Base-by-base conservation (phyloP, 2,888 invertebrate genomes). In the Poecilus cupreus region DNA sequence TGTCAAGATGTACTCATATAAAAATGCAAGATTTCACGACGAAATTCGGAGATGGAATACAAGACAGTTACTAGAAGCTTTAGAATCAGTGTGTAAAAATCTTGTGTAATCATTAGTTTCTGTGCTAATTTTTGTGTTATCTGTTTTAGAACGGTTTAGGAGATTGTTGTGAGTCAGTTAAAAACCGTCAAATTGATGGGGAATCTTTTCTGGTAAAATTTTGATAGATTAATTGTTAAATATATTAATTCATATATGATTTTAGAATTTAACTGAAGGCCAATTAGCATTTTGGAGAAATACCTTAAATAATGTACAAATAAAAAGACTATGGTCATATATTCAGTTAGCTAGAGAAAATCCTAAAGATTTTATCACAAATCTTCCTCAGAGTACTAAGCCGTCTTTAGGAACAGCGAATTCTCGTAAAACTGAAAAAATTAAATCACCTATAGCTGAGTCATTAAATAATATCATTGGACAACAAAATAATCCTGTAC, bases 181-280 rank as follows among this genome's bases (percentile, higher is more conserved):
- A 57, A 8, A 32, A 46, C 22, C 82, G 81, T 43, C 74, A 74
- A 26, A 81, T 84, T 22, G 83, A 84, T 49, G 84, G 84, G 2
- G 78, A 83, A 16, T 11, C 80, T 24, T 84, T 84, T 82, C 51
- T 84, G 60, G 84, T 84, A 72, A 54, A 81, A 77, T 39, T 3
- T 16, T 64, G 43, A 60, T 49, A 24, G 26, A 46, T 64, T 57
- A 26, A 22, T 72, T 20, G 18, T 77, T 16, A 20, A 51, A 51
- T 18, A 20, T 18, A 54, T 22, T 20, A 10, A 3, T 49, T 13
- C 16, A 39, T 79, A 18, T n/a, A n/a, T n/a, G n/a, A 51, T 72
- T 82, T 77, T 78, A 84, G 84, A 83, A 83, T 72, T 82, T 84
- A 70, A 83, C 78, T 16, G 84, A 84, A 79, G 54, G 81, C 32